Evolutionary conservation across 2,888 invertebrate genomes (phyloP).

Genomic region (Theristus sp.): DNA sequence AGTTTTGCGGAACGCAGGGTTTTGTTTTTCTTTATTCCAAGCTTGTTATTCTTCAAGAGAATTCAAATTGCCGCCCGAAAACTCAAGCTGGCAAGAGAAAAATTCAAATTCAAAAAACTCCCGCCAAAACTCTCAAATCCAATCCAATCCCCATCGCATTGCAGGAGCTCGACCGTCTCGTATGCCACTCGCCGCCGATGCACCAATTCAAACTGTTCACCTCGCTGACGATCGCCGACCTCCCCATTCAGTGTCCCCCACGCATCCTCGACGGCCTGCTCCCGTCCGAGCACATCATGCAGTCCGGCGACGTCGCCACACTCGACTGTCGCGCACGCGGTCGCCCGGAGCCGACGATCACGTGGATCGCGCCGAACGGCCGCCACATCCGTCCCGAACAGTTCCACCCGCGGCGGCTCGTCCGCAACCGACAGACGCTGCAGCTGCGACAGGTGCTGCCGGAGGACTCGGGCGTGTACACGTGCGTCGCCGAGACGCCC

Average conservation of each 20-base stretch:
- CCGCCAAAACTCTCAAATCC: too few relatives aligned
- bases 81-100: too few relatives aligned
- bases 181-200: conserved; percentile 27
- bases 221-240: conserved; percentile 15
- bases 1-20: too few relatives aligned
- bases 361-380: conserved; percentile 33
- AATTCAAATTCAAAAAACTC: too few relatives aligned
- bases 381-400: conserved; percentile 20
- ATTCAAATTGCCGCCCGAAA: too few relatives aligned
- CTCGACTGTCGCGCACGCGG: conserved; percentile 35
- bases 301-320: conserved; percentile 11
- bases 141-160: too few relatives aligned
- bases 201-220: conserved; percentile 15
- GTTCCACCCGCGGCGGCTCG: conserved; percentile 21
- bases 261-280: conserved; percentile 9
- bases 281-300: too few relatives aligned
- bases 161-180: conserved; percentile 10
- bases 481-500: conserved; percentile 31
- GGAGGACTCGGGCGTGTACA: conserved; percentile 32
- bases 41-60: too few relatives aligned
- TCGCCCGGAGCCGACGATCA: conserved; percentile 29
- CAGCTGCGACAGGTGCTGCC: conserved; percentile 19
- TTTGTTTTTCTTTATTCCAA: too few relatives aligned
- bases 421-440: conserved; percentile 22
- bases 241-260: conserved; percentile 18